phyloP scores from a whole-genome alignment of 2,888 invertebrate genomes.

The Drosophila formosana region DNA sequence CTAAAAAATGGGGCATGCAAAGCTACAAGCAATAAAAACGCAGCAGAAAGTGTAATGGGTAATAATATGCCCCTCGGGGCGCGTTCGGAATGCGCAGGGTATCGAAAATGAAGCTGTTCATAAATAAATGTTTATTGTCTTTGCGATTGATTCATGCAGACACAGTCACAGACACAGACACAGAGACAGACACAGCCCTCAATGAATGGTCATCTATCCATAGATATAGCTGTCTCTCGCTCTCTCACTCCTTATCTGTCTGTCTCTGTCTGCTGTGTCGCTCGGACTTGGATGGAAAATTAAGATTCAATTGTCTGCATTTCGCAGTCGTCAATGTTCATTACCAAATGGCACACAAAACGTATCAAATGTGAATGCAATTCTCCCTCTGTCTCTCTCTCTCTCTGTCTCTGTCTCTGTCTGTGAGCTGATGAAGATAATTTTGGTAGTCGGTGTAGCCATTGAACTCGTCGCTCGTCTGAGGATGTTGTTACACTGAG shows the following conservation, averaged over 20 bases:
- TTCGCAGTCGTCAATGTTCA: constrained; percentile 77
- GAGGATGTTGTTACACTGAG: constrained; percentile 39
- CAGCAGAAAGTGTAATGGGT: background rate
- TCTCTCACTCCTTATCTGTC: background rate
- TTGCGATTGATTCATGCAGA: constrained; percentile 67
- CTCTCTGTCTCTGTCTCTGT: constrained; percentile 4
- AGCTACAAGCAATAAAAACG: background rate
- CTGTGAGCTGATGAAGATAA: constrained; percentile 49
- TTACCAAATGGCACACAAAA: constrained; percentile 68
- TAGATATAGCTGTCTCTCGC: background rate
- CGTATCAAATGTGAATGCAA: constrained; percentile 57
- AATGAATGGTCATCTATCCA: constrained; percentile 38
- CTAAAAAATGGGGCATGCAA: background rate
- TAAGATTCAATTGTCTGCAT: constrained; percentile 79
- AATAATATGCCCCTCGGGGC: background rate
- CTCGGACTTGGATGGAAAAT: constrained; percentile 55
- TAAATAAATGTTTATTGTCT: constrained; percentile 75
- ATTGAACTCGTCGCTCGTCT: background rate
- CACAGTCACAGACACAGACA: no score
- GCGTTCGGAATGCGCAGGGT: background rate
- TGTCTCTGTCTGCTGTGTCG: background rate
- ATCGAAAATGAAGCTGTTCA: constrained; percentile 38
- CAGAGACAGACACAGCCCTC: constrained; percentile 4
- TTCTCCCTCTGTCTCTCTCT: constrained; percentile 13
- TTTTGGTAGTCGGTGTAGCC: constrained; percentile 46